Percentiles rank a stretch among this genome's conserved stretches.
Evolutionary conservation across 1,140 invertebrate species (phyloP).

Genomic region (Eumaeus atala): DNA sequence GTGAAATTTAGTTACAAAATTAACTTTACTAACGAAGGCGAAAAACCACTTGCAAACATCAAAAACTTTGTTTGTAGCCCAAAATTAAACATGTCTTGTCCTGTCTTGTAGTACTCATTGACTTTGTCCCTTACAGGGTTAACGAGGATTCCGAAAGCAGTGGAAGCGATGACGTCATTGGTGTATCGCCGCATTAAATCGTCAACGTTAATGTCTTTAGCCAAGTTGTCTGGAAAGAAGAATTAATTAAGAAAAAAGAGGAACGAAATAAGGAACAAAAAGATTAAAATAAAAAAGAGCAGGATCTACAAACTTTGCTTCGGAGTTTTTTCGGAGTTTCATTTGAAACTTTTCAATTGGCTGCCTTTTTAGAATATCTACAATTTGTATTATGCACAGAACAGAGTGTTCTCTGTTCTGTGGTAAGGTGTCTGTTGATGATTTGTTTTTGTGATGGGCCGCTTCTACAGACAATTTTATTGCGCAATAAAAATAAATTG

Average conservation of each 20-base stretch:
- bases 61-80: constrained; percentile 24
- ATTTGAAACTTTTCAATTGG: no score
- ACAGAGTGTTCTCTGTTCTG: no score
- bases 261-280: no score
- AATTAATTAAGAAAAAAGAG: constrained; percentile 15
- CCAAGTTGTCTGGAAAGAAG: constrained; percentile 24
- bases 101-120: constrained; percentile 72
- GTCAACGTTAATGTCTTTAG: constrained; percentile 36
- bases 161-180: constrained; percentile 76
- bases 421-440: no score
- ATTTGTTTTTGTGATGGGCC: no score
- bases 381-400: no score
- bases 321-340: no score
- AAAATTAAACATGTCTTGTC: constrained; percentile 46
- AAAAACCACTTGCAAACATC: constrained; percentile 24
- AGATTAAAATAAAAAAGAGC: no score
- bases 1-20: constrained; percentile 26
- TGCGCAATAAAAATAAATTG: no score
- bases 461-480: no score
- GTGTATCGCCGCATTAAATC: constrained; percentile 63
- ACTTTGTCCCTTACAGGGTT: constrained; percentile 73
- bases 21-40: constrained; percentile 33
- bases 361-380: no score
- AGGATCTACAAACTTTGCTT: no score
- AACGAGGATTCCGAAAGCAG: constrained; percentile 75